Evolutionary conservation across 53 echinoderm and acorn worm species (phyloP), one percentile per base, ranked within the genome.

Genomic region (Zoroaster sp.): DNA sequence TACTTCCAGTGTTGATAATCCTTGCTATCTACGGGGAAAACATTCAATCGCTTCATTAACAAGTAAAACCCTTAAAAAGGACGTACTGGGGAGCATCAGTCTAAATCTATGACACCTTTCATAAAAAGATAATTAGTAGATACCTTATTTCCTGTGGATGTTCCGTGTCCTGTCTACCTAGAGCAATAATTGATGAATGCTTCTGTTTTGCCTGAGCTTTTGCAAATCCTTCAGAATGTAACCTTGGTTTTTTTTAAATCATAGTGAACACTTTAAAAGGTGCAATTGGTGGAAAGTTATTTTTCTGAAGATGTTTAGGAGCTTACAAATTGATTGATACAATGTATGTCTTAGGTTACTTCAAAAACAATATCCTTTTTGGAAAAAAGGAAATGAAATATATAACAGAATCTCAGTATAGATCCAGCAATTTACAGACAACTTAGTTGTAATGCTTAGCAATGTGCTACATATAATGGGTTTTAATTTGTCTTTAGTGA

Each of bases 1-100:
- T 66, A 85, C 85, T 85, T 85, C 85, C 85, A 85, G 69, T 12
- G 44, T 34, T 31, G 18, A 51, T 30, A n/a, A 51, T 33, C 71
- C 2, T 18, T 70, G 49, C 35, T 35, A 44, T 12, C 73, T 14
- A 15, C 23, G 37, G 66, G 67, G 81, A 23, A 32, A 81, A 23
- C 44, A 11, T 41, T 81, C 81, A 66, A 51, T 85, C 85, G 35
- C 20, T 15, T 17, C 35, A 10, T 67, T 70, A 71, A 71, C 71
- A 12, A 69, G 85, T 71, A 14, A 32, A 33, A 30, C 23, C 49
- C 37, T 46, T 3, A 10, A 54, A 45, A 85, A 14, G 85, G 72
- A 4, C 28, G 15, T 36, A 37, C 17, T 28, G 46, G 53, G 46
- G 70, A 70, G 66, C 31, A 45, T 14, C 33, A 10, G 36, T 70